Conservation (phyloP, 2,888 invertebrate species). For the Tetragonula carbonaria region DNA sequence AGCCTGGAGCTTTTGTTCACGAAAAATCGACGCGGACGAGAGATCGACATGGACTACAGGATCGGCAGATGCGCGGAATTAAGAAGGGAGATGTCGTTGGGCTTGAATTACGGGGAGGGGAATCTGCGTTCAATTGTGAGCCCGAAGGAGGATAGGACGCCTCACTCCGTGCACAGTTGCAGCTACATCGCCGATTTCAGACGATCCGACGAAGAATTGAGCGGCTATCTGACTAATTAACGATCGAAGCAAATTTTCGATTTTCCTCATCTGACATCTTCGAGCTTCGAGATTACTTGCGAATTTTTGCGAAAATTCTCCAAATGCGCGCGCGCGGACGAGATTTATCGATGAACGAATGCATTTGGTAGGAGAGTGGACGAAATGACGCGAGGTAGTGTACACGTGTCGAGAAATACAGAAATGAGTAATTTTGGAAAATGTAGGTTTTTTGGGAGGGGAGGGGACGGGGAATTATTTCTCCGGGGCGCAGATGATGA, state of each 20-base stretch:
- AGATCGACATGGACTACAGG: slow-evolving; percentile 46
- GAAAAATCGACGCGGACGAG: slow-evolving; percentile 41
- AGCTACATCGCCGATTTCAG: slow-evolving; percentile 59
- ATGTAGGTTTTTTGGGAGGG: background rate
- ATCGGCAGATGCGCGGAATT: slow-evolving; percentile 18
- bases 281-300: too few relatives aligned
- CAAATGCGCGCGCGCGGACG: background rate
- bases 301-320: background rate
- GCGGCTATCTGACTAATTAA: slow-evolving; percentile 64
- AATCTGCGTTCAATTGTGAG: slow-evolving; percentile 44
- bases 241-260: background rate
- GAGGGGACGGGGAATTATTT: background rate
- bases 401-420: background rate
- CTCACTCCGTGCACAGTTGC: slow-evolving; percentile 66
- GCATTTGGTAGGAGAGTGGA: too few relatives aligned
- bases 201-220: slow-evolving; percentile 60
- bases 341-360: background rate
- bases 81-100: slow-evolving; percentile 49
- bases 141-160: slow-evolving; percentile 55
- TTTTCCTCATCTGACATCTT: background rate
- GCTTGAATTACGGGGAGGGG: slow-evolving; percentile 42
- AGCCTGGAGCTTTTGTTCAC: slow-evolving; percentile 62
- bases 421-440: background rate
- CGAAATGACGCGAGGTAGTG: background rate
- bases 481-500: background rate